Evolutionary conservation across 64 coral and sea anemone genomes (phyloP).

Genomic region (Actinia tenebrosa): DNA sequence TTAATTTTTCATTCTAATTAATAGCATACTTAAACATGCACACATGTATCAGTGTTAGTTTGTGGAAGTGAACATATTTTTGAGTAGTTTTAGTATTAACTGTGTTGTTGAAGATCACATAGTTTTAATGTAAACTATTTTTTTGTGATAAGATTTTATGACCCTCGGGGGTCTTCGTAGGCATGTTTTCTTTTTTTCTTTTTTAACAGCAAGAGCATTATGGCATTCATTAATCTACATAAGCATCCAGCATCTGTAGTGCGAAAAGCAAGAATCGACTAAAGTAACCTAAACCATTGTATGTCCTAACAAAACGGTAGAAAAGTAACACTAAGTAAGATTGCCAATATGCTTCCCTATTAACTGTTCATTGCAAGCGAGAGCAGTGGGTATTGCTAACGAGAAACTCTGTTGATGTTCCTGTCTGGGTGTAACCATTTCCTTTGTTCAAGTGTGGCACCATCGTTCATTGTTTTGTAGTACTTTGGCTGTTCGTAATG

Average conservation of each 20-base stretch:
- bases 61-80: too few relatives aligned
- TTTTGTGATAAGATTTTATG: background rate
- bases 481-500: background rate
- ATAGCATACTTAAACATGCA: too few relatives aligned
- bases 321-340: background rate
- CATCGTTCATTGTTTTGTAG: background rate
- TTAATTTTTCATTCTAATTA: too few relatives aligned
- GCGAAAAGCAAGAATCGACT: background rate
- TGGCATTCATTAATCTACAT: background rate
- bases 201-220: background rate
- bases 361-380: too few relatives aligned
- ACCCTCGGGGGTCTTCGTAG: background rate
- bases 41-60: too few relatives aligned
- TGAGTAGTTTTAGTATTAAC: background rate
- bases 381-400: background rate
- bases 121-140: too few relatives aligned
- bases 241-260: background rate
- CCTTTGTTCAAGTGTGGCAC: background rate
- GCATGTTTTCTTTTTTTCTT: background rate
- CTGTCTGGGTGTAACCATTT: background rate
- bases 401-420: background rate
- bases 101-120: background rate
- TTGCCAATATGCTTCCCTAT: too few relatives aligned
- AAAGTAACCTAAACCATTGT: too few relatives aligned
- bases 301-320: background rate